Conservation (phyloP, 2,888 invertebrate genomes). For the Furcula furcula region DNA sequence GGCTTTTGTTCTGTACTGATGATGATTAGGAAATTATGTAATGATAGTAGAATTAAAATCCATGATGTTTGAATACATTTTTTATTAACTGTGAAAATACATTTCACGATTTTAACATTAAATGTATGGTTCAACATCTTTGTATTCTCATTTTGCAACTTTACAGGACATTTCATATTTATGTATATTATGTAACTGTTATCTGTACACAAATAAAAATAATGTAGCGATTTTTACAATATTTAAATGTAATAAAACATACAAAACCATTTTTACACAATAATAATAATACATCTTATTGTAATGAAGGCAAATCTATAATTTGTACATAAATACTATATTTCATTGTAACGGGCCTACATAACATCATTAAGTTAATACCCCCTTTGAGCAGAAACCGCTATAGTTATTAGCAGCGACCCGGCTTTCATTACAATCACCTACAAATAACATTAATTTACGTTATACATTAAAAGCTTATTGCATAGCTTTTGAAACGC, state of each 20-base stretch:
- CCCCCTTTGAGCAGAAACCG: background rate
- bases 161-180: conserved; percentile 4
- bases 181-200: background rate
- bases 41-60: conserved; percentile 51
- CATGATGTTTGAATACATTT: conserved; percentile 48
- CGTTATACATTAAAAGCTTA: conserved; percentile 4
- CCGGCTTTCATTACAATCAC: background rate
- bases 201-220: conserved; percentile 3
- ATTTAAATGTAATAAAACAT: background rate
- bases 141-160: conserved; percentile 10
- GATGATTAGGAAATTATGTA: too few relatives aligned
- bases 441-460: background rate
- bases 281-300: background rate
- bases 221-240: background rate
- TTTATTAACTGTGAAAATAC: conserved; percentile 69
- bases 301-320: background rate
- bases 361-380: background rate
- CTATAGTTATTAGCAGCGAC: background rate
- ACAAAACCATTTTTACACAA: conserved; percentile 1
- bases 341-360: too few relatives aligned
- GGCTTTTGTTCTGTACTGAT: too few relatives aligned
- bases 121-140: conserved; percentile 43
- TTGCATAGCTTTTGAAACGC: too few relatives aligned
- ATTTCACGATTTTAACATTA: conserved; percentile 58
- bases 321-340: conserved; percentile 4